These are phyloP conservation scores for Lutjanus campechanus DNA, from an alignment of 2,797 vertebrate species.

Conservation along the genomic window DNA sequence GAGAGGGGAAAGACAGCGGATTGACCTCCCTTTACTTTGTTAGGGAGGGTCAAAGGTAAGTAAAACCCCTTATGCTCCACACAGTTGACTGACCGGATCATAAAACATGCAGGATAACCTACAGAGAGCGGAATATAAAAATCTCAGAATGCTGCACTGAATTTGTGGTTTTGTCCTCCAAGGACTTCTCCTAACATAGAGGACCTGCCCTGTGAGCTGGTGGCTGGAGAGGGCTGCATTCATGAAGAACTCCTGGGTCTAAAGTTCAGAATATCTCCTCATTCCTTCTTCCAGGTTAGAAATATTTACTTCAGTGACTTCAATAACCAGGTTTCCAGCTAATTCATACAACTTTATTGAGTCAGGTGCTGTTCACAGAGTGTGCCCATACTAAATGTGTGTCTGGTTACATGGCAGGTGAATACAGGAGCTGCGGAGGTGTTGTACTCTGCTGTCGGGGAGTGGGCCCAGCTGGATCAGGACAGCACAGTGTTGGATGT, in stretches of 20 bases:
- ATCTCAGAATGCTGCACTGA: neutral
- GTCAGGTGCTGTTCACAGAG: neutral
- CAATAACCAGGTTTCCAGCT: neutral
- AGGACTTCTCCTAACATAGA: constrained; percentile 93
- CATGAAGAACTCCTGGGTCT: constrained; percentile 94
- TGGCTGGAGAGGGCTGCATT: constrained; percentile 92
- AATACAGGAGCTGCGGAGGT: constrained; percentile 95
- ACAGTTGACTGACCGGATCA: too few species aligned
- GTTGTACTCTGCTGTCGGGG: constrained; percentile 91
- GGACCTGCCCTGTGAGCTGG: constrained; percentile 92
- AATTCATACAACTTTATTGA: neutral
- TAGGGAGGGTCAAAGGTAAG: constrained; percentile 94
- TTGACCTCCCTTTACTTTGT: constrained; percentile 95
- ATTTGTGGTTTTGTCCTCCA: constrained; percentile 12
- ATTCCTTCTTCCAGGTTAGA: constrained; percentile 96
- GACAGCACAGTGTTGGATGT: constrained; percentile 93
- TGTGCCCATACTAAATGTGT: neutral
- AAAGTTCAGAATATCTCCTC: constrained; percentile 95
- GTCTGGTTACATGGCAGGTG: constrained; percentile 82
- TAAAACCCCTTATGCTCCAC: neutral
- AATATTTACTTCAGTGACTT: neutral
- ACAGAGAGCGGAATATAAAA: neutral
- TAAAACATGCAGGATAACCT: neutral
- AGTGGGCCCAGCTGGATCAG: constrained; percentile 92
- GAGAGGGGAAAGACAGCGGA: constrained; percentile 89